phyloP scores from a whole-genome alignment of 2,113 vertebrate genomes.

The Coregonus clupeaformis region DNA sequence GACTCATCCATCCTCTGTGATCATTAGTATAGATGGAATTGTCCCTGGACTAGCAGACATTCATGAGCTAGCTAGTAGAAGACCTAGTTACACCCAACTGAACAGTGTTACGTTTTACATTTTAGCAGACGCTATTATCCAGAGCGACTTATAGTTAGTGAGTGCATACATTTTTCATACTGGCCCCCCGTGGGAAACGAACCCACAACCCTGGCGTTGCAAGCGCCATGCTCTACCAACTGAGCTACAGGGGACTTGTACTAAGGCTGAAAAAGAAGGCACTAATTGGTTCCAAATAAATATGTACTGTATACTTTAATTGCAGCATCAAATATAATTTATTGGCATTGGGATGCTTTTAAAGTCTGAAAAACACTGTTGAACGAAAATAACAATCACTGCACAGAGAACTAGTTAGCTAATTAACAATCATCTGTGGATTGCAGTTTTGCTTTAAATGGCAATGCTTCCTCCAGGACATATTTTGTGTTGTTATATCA shows the following conservation, averaged over 20 bases:
- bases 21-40: too few relatives aligned
- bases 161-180: too few relatives aligned
- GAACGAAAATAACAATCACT: not conserved
- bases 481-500: slow-evolving; percentile 28
- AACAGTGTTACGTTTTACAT: not conserved
- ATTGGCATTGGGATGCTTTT: not conserved
- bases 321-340: not conserved
- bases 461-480: slow-evolving; percentile 35
- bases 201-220: too few relatives aligned
- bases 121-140: too few relatives aligned
- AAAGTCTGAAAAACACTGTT: not conserved
- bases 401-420: not conserved
- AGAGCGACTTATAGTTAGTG: too few relatives aligned
- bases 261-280: not conserved
- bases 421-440: not conserved
- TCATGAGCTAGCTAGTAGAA: too few relatives aligned
- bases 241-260: too few relatives aligned
- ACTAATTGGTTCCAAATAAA: not conserved
- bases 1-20: too few relatives aligned
- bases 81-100: not conserved
- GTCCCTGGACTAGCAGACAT: too few relatives aligned
- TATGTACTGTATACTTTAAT: not conserved
- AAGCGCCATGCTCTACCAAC: too few relatives aligned
- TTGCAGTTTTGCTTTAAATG: slow-evolving; percentile 26
- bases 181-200: too few relatives aligned